phyloP scores from a whole-genome alignment of 2,113 vertebrate species.

The Syrrhaptes paradoxus region DNA sequence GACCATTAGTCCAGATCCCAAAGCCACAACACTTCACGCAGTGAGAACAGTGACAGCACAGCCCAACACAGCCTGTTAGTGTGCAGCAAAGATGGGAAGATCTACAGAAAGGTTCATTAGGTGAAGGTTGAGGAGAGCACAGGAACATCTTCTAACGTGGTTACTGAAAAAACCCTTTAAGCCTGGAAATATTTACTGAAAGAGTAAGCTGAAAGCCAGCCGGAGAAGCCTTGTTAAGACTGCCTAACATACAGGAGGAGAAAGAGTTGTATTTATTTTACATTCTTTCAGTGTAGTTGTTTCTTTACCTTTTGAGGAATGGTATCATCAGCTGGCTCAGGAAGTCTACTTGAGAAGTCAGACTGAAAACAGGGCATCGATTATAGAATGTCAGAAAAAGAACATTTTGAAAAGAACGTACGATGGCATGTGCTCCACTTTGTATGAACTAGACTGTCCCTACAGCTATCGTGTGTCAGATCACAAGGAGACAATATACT shows the following conservation, averaged over 20 bases:
- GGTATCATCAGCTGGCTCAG: conserved; percentile 81
- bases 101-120: conserved; percentile 40
- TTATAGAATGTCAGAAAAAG: conserved; percentile 76
- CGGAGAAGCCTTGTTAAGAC: conserved; percentile 71
- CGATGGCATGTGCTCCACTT: not conserved
- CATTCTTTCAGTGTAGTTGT: conserved; percentile 39
- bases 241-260: conserved; percentile 75
- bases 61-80: conserved; percentile 72
- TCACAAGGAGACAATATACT: not conserved
- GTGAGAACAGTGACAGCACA: conserved; percentile 55
- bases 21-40: conserved; percentile 12
- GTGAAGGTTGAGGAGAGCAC: conserved; percentile 21
- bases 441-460: not conserved
- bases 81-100: conserved; percentile 44
- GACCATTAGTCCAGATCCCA: conserved; percentile 39
- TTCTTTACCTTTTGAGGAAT: conserved; percentile 85
- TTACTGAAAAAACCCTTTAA: conserved; percentile 17
- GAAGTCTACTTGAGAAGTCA: conserved; percentile 80
- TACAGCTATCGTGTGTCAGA: not conserved
- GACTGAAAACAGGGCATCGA: conserved; percentile 84
- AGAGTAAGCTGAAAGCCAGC: conserved; percentile 67
- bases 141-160: not conserved
- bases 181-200: conserved; percentile 35
- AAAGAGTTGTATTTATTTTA: conserved; percentile 40
- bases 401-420: conserved; percentile 57